Base-by-base conservation (phyloP, 2,113 vertebrate species). In the Procavia capensis region DNA sequence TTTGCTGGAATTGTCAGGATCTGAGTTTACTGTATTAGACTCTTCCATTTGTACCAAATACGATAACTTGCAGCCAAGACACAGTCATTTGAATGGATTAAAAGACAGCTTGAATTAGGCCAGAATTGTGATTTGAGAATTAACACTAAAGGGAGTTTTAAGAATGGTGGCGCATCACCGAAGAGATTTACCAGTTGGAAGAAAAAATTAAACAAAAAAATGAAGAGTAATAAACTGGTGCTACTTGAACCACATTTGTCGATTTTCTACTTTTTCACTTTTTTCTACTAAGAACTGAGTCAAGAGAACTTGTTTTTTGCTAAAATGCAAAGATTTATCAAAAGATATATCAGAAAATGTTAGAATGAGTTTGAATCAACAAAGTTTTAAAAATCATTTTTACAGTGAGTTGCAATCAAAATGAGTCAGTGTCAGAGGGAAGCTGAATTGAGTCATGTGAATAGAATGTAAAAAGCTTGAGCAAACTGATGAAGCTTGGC, bases 391-490 rank as follows among this genome's bases (percentile, higher is more conserved):
- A 93, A 97, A 98, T 97, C 85, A 96, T 96, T 96, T 97, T 98
- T 91, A 97, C 98, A 98, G 78, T 93, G 78, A 97, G 75, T 97
- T 97, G 89, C 97, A 98, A 98, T 98, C 97, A 98, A 97, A 98
- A 97, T 2, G 0, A 89, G 76, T 98, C 98, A 96, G 82, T 95
- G 97, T 98, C 98, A 91, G 84, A 97, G 39, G 80, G 43, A 97
- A 9, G 81, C 93, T 96, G 98, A 98, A 98, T 86, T 98, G 92
- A 96, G 92, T 98, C 97, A 97, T 92, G 90, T 75, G 97, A 98
- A 98, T 97, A 97, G 96, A 98, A 97, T 50, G 41, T 89, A 96
- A 96, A 98, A 97, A 43, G 85, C 36, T 17, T 89, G 92, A 96
- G 79, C 25, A 96, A 95, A 80, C 91, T 91, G 84, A 98, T 97